phyloP scores from a whole-genome alignment of 2,797 vertebrate species.

The Florisuga fusca region DNA sequence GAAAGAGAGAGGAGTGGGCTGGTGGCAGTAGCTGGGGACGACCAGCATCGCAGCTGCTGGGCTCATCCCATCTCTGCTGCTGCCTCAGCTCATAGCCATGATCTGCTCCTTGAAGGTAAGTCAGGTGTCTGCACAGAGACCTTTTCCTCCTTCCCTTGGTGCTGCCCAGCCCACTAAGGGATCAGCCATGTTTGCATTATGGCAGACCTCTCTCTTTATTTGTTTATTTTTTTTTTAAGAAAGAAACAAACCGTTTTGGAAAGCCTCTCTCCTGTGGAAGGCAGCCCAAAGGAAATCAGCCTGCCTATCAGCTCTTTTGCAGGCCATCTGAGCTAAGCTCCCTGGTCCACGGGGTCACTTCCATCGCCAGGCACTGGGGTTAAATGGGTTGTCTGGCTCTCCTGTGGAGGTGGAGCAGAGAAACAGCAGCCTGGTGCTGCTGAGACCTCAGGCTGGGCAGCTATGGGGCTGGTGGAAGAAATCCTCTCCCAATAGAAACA shows the following conservation, averaged over 20 bases:
- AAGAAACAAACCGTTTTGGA: neutral
- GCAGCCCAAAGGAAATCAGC: neutral
- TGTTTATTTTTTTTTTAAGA: neutral
- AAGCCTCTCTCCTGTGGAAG: neutral
- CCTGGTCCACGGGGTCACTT: neutral
- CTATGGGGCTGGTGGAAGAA: neutral
- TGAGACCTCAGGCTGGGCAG: neutral
- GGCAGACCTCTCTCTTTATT: neutral
- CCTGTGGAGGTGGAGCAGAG: conserved; percentile 24
- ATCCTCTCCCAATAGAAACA: neutral
- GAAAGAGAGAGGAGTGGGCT: neutral
- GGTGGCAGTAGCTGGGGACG: neutral
- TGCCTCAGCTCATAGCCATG: neutral
- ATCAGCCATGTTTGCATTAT: neutral
- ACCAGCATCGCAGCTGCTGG: neutral
- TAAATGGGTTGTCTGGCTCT: conserved; percentile 46
- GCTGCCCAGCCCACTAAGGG: neutral
- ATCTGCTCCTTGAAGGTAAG: neutral
- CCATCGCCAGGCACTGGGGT: neutral
- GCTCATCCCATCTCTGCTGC: neutral
- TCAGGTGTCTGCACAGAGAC: accelerated
- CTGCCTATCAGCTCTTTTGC: conserved; percentile 29
- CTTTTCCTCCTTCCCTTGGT: neutral
- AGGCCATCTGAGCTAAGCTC: conserved; percentile 25
- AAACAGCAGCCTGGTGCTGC: neutral